A percentile compares a stretch with the other conserved stretches of the same genome.
These are phyloP conservation scores for Tamandua tetradactyla DNA, from an alignment of 2,797 vertebrate species.

Conservation along the genomic window DNA sequence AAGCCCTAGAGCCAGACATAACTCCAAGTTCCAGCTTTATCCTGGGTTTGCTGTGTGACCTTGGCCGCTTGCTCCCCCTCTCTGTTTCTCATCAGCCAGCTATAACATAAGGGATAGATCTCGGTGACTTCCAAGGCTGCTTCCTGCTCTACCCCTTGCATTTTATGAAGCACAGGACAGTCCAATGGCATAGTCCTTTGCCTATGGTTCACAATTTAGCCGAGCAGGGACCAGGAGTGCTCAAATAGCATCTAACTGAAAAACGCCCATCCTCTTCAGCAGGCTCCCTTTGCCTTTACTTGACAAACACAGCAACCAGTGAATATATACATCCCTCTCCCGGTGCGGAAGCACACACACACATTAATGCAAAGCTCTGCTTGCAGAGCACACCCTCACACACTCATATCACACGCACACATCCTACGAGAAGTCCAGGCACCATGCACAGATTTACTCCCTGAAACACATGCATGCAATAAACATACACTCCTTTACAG, in stretches of 20 bases:
- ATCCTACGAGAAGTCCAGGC: background rate
- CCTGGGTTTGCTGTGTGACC: background rate
- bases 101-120: background rate
- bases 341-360: accelerated
- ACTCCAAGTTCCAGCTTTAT: background rate
- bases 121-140: background rate
- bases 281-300: background rate
- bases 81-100: background rate
- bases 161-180: background rate
- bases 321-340: accelerated
- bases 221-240: background rate
- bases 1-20: background rate
- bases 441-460: accelerated
- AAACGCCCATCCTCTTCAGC: accelerated
- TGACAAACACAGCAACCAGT: background rate
- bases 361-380: background rate
- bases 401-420: accelerated
- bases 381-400: background rate
- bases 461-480: background rate
- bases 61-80: background rate
- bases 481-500: too few relatives aligned
- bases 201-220: background rate
- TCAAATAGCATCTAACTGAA: accelerated
- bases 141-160: background rate
- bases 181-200: accelerated